These are phyloP conservation scores for Gallinago nigripennis DNA, from an alignment of 2,797 vertebrate genomes.

Conservation along the genomic window DNA sequence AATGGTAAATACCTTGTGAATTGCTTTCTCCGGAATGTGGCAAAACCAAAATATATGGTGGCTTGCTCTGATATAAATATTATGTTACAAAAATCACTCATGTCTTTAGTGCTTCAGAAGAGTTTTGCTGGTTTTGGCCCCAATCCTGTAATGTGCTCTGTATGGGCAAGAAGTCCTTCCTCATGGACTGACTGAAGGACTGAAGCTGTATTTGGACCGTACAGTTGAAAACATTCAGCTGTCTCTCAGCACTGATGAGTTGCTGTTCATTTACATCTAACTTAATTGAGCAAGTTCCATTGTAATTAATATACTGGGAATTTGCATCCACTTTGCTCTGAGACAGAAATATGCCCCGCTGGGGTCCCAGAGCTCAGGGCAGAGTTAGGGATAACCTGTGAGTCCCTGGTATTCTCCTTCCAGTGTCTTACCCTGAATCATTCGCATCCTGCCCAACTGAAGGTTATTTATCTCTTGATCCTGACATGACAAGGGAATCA, in stretches of 20 bases:
- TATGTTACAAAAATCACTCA: constrained; percentile 39
- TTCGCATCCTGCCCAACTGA: neutral
- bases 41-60: constrained; percentile 1
- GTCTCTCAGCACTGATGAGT: neutral
- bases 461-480: neutral
- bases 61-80: constrained; percentile 15
- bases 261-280: neutral
- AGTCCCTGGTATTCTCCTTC: neutral
- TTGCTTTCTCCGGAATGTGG: neutral
- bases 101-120: neutral
- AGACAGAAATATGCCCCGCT: neutral
- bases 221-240: neutral
- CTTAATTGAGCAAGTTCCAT: neutral
- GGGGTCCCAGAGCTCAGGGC: neutral
- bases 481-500: neutral
- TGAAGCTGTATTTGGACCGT: neutral
- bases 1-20: neutral
- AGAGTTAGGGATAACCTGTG: neutral
- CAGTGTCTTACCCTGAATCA: neutral
- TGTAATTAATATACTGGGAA: neutral
- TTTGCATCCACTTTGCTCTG: neutral
- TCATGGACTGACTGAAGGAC: neutral
- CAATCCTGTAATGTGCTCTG: constrained; percentile 39
- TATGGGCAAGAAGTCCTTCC: constrained; percentile 35
- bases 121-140: constrained; percentile 58